A percentile compares a stretch with the other conserved stretches of the same genome.
Evolutionary conservation across 2,797 vertebrate species (phyloP).

Genomic region (Microtus obscurus): DNA sequence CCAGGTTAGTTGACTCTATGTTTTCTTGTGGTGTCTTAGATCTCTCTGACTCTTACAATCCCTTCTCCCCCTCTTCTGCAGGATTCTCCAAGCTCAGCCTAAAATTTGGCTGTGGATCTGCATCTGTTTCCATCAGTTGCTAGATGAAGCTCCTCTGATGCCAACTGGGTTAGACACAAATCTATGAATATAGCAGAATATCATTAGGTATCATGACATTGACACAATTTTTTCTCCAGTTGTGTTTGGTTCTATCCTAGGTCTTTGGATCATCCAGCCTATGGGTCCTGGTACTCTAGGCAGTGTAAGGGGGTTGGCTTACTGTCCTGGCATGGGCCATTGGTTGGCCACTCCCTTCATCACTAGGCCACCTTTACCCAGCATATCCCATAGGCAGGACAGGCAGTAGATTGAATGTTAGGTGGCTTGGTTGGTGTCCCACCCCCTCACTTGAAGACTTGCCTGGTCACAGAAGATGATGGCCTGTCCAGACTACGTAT

Average conservation of each 20-base stretch:
- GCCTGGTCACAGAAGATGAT: neutral
- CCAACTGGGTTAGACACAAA: neutral
- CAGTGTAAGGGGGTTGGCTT: neutral
- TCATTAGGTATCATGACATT: neutral
- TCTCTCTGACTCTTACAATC: neutral
- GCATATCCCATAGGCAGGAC: neutral
- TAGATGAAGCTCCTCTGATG: neutral
- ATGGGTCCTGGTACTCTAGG: neutral
- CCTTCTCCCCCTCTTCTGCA: neutral
- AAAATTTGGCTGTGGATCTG: neutral
- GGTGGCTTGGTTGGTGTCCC: neutral
- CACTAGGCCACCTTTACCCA: neutral
- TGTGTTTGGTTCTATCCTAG: neutral
- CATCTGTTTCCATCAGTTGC: neutral
- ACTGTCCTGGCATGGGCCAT: neutral
- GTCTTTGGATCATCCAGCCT: neutral
- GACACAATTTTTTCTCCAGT: neutral
- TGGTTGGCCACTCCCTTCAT: neutral
- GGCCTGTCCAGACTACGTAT: neutral
- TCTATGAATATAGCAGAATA: neutral
- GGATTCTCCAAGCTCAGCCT: neutral
- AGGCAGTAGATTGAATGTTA: neutral
- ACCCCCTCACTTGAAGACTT: neutral
- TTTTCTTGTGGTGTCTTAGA: neutral
- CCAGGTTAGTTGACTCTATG: neutral